phyloP scores from a whole-genome alignment of 2,797 vertebrate genomes.

The Synaphobranchus kaupii region DNA sequence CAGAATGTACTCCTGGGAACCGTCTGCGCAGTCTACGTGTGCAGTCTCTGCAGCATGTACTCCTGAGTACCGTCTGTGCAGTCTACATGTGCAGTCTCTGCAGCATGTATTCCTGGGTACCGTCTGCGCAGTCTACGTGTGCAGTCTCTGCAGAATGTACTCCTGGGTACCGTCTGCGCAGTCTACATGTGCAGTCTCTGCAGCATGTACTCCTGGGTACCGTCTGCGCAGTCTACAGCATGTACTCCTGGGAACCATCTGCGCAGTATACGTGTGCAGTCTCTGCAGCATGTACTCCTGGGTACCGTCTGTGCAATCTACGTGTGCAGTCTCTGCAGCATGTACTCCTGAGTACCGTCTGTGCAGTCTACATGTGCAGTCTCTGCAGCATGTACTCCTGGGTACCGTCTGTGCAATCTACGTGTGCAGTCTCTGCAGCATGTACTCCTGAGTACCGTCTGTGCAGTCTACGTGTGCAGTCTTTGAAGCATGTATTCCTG shows the following conservation, averaged over 20 bases:
- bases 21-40: neutral
- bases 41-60: no score
- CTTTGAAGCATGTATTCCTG: no score
- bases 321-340: neutral
- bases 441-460: neutral
- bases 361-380: neutral
- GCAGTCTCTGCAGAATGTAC: no score
- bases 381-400: neutral
- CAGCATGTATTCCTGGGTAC: neutral
- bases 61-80: neutral
- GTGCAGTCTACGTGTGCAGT: neutral
- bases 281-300: neutral
- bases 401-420: neutral
- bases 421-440: neutral
- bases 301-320: neutral
- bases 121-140: neutral
- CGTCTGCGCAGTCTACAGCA: neutral
- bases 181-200: neutral
- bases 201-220: neutral
- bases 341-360: neutral
- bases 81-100: neutral
- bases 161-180: neutral
- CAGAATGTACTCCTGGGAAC: neutral
- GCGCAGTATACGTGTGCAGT: neutral
- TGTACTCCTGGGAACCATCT: neutral